Evolutionary conservation across 2,797 vertebrate genomes (phyloP), one percentile per base, ranked within the genome.

Genomic region (Danio kyathit): DNA sequence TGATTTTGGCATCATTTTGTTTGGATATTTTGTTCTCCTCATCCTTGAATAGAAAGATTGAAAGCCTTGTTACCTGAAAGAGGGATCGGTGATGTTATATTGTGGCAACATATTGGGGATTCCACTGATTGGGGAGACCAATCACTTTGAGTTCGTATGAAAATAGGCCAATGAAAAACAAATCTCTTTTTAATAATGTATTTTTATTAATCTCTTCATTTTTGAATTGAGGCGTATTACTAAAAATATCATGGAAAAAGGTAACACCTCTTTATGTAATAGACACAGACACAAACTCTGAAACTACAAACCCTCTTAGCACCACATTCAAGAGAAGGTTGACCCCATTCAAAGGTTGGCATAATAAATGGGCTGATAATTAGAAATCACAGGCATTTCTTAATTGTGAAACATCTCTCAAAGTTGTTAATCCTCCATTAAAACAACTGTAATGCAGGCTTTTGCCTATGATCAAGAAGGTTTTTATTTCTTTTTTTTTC

Each of bases 331-430:
- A 12, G 44, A 5, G 43, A 61, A 70, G 16, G 46, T 49, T 41
- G 29, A 61, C 66, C n/a, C 8, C 14, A 56, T 72, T 73, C 48
- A 63, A 61, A 71, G 38, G 10, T 63, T 43, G 48, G n/a, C 19
- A 46, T 72, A 64, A 64, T 72, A 80, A 63, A 54, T 44, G 14
- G 41, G 40, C 38, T 40, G 54, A 17, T 73, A 63, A 72, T 60
- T 61, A 73, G 5, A 41, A 40, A 12, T 59, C 61, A 51, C 14
- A 12, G 52, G 17, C 44, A 52, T 63, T 70, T 9, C 46, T 63
- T 40, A 44, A 52, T 54, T 17, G 10, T 41, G 41, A 40, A 61
- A 71, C 6, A 51, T 78, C n/a, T 44, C 56, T 13, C 51, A 75
- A 12, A n/a, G 43, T 67, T 64, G 59, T 56, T 72, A 19, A 44